These are phyloP conservation scores for Leptestheria dahalacensis DNA, from an alignment of 1,140 invertebrate species.

Conservation along the genomic window DNA sequence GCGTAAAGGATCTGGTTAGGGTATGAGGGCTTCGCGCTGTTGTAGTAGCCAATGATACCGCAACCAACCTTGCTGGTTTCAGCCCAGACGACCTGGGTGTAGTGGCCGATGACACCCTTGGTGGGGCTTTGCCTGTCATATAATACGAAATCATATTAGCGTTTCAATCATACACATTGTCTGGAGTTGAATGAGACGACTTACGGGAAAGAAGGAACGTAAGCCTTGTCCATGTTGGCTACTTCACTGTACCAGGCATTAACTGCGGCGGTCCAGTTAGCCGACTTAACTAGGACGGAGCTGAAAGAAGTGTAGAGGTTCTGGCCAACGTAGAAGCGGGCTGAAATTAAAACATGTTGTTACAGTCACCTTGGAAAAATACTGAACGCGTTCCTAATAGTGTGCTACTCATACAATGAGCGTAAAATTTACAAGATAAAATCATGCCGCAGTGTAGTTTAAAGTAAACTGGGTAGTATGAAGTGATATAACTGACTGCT, in stretches of 20 bases:
- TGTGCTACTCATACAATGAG: no score
- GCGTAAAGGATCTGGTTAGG: neutral
- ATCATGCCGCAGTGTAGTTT: no score
- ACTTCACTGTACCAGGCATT: conserved; percentile 23
- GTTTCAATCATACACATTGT: no score
- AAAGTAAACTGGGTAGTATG: no score
- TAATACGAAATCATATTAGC: no score
- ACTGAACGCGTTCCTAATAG: no score
- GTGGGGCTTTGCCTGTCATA: neutral
- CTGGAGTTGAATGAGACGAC: no score
- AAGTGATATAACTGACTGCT: no score
- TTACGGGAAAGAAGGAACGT: conserved; percentile 19
- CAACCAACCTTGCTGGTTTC: conserved; percentile 6
- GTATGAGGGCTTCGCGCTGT: neutral
- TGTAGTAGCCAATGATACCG: neutral
- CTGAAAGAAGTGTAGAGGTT: conserved; percentile 16
- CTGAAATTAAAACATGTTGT: no score
- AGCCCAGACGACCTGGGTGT: conserved; percentile 10
- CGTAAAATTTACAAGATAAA: no score
- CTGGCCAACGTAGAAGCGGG: conserved; percentile 22
- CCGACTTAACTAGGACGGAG: neutral
- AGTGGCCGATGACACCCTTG: conserved; percentile 5
- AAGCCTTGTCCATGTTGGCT: conserved; percentile 14
- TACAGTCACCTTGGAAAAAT: no score
- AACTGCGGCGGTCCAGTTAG: conserved; percentile 20